Base-by-base conservation (phyloP, 2,888 invertebrate genomes). In the Luffia ferchaultella region DNA sequence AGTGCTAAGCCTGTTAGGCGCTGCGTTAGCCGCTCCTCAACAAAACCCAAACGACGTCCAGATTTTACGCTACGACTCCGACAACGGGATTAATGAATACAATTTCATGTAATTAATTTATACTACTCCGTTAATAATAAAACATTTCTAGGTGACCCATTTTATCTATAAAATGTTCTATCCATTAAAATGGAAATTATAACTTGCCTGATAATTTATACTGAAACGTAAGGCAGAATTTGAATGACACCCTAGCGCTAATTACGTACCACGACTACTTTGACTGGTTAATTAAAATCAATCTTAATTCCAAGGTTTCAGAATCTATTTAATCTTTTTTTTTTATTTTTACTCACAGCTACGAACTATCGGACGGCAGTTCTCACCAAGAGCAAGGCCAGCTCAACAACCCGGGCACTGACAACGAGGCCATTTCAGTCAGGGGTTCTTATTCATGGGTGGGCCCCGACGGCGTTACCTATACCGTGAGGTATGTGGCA, bases 21-120 rank as follows among this genome's bases (percentile, higher is more conserved):
- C 73, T 46, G 68, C 59, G 46, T 72, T 64, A n/a, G 62, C 59
- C 50, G 74, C 78, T 42, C 79, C 83, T 45, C 79, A 79, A 5
- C 53, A 73, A 68, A 54, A 43, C 7, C 69, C 59, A 5, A 73
- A 86, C 63, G 87, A 88, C 59, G 89, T 87, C 1, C 85, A 86
- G 61, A 79, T 90, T 55, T 56, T 88, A 47, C 86, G 86, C 55
- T 88, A 87, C 62, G 89, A 89, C 44, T 75, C 78, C 53, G 85
- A 89, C 65, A 89, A 89, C 55, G 88, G 87, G 48, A 64, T 85
- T 18, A 86, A 85, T 57, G 74, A 84, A 48, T 89, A 88, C 69
- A 85, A 73, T 56, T 89, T 86, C 58, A 80, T 75, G 87, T 87
- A 74, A 83, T 82, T 49, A 18, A 40, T 48, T 12, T 30, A n/a